Base-by-base conservation (phyloP, 1,140 invertebrate genomes). In the Aphidius ervi region DNA sequence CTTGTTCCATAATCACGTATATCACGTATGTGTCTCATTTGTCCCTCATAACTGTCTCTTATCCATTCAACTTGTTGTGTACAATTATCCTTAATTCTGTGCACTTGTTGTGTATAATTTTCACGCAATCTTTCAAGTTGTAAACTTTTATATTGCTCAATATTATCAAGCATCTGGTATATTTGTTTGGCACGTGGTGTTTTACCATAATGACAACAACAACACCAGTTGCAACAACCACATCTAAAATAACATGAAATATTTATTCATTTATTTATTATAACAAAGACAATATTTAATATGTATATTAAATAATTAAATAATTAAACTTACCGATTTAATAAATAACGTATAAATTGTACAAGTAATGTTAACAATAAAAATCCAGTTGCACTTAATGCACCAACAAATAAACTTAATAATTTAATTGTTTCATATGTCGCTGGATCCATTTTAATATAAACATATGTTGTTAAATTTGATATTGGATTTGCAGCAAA, bases 11-110 rank as follows among this genome's bases (percentile, higher is more conserved):
- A 95, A 67, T 97, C 92, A 53, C 92, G 82, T 63, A 97, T 92
- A 67, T 95, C 93, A 61, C 88, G 85, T 16, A 97, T 82, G 75
- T 96, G 92, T 68, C 88, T 90, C 31, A 90, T 87, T 80, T 96
- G 93, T 10, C 86, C 84, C 64, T 90, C 87, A 75, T 97, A 97
- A 72, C 92, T 96, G 68, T 90, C 92, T 70, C 93, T 86, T 61
- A 97, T 93, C 86, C 90, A 93, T 71, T 97, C 94, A 76, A 96
- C 88, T 82, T 97, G 94, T 71, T 92, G 90, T 9, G 88, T 85
- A 71, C 93, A 97, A 68, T 97, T 97, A 66, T 97, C 93, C 70
- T 92, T 90, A 63, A 97, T 95, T 66, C 89, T 85, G 71, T 89
- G 87, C 49, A 94, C 90, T 82, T 97, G 94, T 74, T 88, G 85